Percentiles rank a stretch among this genome's conserved stretches.
These are phyloP conservation scores for Aphis gossypii DNA, from an alignment of 1,140 invertebrate genomes.

Conservation along the genomic window DNA sequence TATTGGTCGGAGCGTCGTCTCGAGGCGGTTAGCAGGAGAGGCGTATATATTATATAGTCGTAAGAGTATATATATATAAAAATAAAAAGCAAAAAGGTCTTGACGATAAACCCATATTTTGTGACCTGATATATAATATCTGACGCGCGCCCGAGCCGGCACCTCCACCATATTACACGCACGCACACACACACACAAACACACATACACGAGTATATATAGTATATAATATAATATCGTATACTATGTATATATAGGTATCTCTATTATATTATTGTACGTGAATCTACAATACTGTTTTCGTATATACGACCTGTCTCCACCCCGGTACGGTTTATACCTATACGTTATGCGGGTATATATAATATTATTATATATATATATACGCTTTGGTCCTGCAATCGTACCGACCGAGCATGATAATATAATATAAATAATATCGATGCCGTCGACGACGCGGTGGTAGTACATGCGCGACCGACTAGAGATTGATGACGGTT, in stretches of 20 bases:
- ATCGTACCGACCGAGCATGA: background rate
- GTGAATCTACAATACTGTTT: background rate
- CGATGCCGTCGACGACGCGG: background rate
- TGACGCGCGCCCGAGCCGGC: background rate
- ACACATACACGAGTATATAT: background rate
- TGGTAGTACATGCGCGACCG: background rate
- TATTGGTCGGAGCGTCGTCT: background rate
- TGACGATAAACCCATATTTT: background rate
- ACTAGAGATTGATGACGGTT: background rate
- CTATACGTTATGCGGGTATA: too few species aligned
- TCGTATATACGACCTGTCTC: background rate
- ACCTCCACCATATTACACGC: background rate
- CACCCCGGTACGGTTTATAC: background rate
- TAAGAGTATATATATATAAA: background rate
- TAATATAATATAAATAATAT: constrained; percentile 16
- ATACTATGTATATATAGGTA: too few species aligned
- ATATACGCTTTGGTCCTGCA: background rate
- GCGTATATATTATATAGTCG: background rate
- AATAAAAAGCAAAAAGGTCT: background rate
- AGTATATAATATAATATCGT: background rate
- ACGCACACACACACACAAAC: too few species aligned
- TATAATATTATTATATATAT: too few species aligned
- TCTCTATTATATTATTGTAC: background rate
- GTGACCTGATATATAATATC: background rate
- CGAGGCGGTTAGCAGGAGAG: background rate